Evolutionary conservation across 64 coral and sea anemone genomes (phyloP).

Genomic region (Catalaphyllia jardinei): DNA sequence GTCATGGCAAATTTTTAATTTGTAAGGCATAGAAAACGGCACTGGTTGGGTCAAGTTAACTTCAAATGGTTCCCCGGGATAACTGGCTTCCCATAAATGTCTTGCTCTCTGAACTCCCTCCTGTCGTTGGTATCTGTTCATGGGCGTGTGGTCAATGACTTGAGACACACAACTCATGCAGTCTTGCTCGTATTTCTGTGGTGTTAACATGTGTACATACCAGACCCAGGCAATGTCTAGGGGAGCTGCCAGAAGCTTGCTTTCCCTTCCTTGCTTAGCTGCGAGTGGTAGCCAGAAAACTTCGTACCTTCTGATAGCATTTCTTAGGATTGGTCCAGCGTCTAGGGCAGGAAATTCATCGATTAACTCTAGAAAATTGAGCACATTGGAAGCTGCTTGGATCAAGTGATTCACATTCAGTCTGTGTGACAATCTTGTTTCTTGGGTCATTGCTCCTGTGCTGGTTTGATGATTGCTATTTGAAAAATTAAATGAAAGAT

Average conservation of each 20-base stretch:
- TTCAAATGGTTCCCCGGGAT: slow-evolving; percentile 50
- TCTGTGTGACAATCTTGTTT: no score
- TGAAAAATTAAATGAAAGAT: no score
- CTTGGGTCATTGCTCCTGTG: no score
- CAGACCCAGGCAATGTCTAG: slow-evolving; percentile 78
- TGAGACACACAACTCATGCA: slow-evolving; percentile 42
- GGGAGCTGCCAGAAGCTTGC: slow-evolving; percentile 47
- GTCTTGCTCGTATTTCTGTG: slow-evolving; percentile 47
- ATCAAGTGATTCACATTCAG: not conserved
- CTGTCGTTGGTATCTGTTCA: not conserved
- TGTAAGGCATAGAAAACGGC: not conserved
- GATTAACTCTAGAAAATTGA: slow-evolving; percentile 17
- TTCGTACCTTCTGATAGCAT: slow-evolving; percentile 70
- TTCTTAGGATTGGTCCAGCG: slow-evolving; percentile 14
- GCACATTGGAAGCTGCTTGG: slow-evolving; percentile 10
- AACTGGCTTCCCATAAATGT: slow-evolving; percentile 43
- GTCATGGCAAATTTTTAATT: slow-evolving; percentile 40
- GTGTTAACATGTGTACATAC: slow-evolving; percentile 60
- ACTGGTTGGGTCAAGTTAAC: slow-evolving; percentile 20
- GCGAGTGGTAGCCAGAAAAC: slow-evolving; percentile 72
- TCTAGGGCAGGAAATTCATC: slow-evolving; percentile 23
- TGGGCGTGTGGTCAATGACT: slow-evolving; percentile 62
- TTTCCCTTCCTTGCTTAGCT: slow-evolving; percentile 26
- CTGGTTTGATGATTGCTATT: no score
- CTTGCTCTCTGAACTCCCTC: slow-evolving; percentile 10